phyloP scores from a whole-genome alignment of 92 coral and sea anemone genomes.

The Parazoanthus swiftii region DNA sequence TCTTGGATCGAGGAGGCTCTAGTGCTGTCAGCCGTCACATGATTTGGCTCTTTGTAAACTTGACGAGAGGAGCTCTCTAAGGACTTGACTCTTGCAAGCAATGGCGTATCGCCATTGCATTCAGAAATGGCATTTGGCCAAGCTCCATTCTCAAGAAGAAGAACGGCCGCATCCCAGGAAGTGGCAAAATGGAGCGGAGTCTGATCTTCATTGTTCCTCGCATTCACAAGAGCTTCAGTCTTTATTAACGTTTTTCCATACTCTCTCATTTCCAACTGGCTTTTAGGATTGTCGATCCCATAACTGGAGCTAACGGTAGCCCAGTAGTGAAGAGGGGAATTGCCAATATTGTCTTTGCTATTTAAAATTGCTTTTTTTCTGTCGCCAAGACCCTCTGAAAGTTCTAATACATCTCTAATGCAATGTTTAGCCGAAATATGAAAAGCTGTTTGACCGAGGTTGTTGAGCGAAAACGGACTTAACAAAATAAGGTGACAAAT shows the following conservation, averaged over 20 bases:
- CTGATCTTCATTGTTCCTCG: constrained; percentile 2
- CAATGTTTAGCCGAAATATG: background rate
- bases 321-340: constrained; percentile 1
- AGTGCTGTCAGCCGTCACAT: background rate
- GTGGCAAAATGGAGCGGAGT: background rate
- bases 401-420: background rate
- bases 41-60: background rate
- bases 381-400: background rate
- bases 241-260: background rate
- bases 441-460: background rate
- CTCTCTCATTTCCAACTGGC: too few relatives aligned
- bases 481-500: background rate
- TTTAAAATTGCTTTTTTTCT: background rate
- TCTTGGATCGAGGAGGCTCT: background rate
- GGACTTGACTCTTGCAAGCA: background rate
- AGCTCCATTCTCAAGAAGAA: background rate
- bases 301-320: background rate
- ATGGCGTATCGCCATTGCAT: background rate
- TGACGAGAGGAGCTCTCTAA: background rate
- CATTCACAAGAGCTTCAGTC: background rate
- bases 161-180: background rate
- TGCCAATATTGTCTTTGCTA: background rate
- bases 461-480: background rate
- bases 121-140: background rate
- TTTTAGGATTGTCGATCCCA: background rate